Evolutionary conservation across 2,113 vertebrate genomes (phyloP).

Genomic region (Nothocercus nigrocapillus): DNA sequence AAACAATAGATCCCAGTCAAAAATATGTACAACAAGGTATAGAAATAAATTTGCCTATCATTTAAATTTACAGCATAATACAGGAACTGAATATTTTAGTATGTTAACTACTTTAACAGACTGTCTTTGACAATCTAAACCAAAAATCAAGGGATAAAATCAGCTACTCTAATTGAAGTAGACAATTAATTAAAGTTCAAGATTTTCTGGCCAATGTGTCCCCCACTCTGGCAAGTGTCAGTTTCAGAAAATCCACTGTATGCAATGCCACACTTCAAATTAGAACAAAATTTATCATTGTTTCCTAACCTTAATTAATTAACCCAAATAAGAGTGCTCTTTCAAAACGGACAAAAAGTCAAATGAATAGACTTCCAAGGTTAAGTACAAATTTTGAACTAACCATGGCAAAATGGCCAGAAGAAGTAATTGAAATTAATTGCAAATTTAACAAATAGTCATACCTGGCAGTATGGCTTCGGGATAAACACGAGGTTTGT

Average conservation of each 20-base stretch:
- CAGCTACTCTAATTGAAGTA: not conserved
- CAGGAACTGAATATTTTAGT: not conserved
- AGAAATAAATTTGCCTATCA: not conserved
- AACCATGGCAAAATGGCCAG: not conserved
- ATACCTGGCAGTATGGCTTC: constrained; percentile 87
- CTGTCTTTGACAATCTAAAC: not conserved
- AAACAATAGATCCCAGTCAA: constrained; percentile 32
- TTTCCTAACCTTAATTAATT: not conserved
- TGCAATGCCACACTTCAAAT: not conserved
- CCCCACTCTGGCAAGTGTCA: not conserved
- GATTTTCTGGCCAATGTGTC: not conserved
- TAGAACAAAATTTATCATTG: not conserved
- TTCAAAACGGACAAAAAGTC: not conserved
- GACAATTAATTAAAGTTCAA: not conserved
- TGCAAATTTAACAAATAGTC: not conserved
- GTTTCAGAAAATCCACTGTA: not conserved
- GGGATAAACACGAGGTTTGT: constrained; percentile 84
- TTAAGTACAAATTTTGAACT: not conserved
- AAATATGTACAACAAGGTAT: not conserved
- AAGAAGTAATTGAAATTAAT: not conserved
- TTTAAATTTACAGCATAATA: not conserved
- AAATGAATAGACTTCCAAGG: not conserved
- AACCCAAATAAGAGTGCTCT: not conserved
- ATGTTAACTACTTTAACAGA: not conserved
- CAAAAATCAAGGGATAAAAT: not conserved